A percentile compares a stretch with the other conserved stretches of the same genome.
Evolutionary conservation across 35 echinoderm and acorn worm species (phyloP).

Genomic region (Hemicentrotus pulcherrimus): DNA sequence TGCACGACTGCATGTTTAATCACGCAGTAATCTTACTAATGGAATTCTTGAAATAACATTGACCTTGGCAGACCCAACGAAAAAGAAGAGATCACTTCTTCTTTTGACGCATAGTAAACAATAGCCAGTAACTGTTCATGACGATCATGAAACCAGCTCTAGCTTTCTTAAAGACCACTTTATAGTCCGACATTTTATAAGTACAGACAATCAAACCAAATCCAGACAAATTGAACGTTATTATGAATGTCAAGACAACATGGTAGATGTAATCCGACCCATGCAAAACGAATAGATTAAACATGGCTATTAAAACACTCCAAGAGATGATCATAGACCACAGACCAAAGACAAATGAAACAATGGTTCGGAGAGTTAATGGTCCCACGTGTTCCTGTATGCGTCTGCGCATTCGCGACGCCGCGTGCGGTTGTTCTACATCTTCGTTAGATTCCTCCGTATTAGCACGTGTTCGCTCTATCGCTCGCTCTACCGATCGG

Average conservation of each 20-base stretch:
- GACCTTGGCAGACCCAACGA: too few relatives aligned
- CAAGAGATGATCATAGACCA: neutral
- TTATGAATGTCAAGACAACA: neutral
- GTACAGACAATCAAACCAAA: neutral
- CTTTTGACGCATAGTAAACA: neutral
- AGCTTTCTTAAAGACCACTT: neutral
- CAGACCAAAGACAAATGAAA: neutral
- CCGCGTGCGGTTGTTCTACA: neutral
- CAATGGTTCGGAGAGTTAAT: neutral
- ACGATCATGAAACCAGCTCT: neutral
- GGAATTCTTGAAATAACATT: too few relatives aligned
- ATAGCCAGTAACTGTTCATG: neutral
- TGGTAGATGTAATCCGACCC: neutral
- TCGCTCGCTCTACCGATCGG: neutral
- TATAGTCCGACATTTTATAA: neutral
- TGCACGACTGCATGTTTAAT: too few relatives aligned
- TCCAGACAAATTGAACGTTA: neutral
- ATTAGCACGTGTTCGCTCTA: neutral
- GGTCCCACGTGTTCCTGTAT: neutral
- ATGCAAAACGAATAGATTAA: neutral
- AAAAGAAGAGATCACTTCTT: neutral
- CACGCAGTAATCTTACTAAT: too few relatives aligned
- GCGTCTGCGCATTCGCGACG: neutral
- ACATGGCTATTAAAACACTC: neutral
- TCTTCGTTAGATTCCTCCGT: neutral